Evolutionary conservation across 2,113 vertebrate genomes (phyloP).

Genomic region (Monarcha castaneiventris): DNA sequence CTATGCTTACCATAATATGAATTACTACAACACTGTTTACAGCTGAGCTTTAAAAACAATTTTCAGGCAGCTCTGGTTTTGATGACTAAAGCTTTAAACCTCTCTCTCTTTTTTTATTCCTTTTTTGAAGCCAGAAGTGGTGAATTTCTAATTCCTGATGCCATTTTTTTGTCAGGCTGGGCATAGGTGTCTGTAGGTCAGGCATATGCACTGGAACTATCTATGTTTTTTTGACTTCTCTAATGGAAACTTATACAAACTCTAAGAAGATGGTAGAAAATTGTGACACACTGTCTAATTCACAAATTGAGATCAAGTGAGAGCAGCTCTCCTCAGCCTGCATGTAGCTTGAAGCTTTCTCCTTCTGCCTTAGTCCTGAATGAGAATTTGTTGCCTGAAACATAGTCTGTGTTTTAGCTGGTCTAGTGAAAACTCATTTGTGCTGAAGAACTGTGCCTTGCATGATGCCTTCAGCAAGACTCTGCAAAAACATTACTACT

Average conservation of each 20-base stretch:
- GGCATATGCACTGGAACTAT: background rate
- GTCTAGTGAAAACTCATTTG: background rate
- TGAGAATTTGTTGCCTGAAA: background rate
- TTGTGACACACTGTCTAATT: background rate
- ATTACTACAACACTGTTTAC: conserved; percentile 26
- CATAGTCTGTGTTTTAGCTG: background rate
- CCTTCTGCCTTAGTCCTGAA: background rate
- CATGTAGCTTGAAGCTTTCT: background rate
- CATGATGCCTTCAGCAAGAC: background rate
- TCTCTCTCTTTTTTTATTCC: background rate
- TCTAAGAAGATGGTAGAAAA: background rate
- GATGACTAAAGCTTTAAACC: conserved; percentile 8
- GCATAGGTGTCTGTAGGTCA: background rate
- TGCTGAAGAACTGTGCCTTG: background rate
- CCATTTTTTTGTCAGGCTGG: background rate
- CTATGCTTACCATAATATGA: background rate
- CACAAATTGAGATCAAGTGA: background rate
- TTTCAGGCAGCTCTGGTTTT: background rate
- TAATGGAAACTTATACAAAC: background rate
- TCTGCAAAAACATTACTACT: background rate
- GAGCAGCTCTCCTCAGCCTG: background rate
- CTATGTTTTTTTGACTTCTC: background rate
- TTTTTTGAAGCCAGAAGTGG: background rate
- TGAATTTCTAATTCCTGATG: background rate
- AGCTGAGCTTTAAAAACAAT: background rate